phyloP scores from a whole-genome alignment of 2,888 invertebrate genomes.

The Hecatera dysodea region DNA sequence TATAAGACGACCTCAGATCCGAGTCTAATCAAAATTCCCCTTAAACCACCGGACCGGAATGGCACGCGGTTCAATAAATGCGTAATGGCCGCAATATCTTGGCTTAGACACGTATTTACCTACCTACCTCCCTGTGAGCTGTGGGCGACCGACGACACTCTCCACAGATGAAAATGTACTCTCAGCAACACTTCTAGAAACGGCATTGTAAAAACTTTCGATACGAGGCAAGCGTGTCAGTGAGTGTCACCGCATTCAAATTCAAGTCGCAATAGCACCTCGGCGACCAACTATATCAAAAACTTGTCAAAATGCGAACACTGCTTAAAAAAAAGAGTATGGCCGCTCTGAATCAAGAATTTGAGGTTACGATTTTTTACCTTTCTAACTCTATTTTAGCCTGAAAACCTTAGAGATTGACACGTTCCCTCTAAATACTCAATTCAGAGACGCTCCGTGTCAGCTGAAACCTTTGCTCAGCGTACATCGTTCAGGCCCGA shows the following conservation, averaged over 20 bases:
- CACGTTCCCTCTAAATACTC: neutral
- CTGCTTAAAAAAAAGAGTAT: too few species aligned
- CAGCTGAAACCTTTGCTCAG: neutral
- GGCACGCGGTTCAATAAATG: constrained; percentile 3
- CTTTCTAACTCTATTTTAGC: too few species aligned
- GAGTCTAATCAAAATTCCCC: neutral
- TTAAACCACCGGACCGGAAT: neutral
- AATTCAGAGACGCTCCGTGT: neutral
- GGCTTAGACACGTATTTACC: neutral
- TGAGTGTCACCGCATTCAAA: neutral
- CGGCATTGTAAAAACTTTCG: neutral
- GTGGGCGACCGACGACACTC: constrained; percentile 1
- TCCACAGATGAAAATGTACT: neutral
- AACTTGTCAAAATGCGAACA: too few species aligned
- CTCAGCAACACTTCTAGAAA: neutral
- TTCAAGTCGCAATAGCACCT: too few species aligned
- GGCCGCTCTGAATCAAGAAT: too few species aligned
- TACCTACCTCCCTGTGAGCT: neutral
- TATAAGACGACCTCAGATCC: neutral
- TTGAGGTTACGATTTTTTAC: too few species aligned
- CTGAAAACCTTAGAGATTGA: too few species aligned
- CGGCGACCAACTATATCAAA: too few species aligned
- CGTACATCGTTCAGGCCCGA: neutral
- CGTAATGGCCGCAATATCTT: constrained; percentile 27
- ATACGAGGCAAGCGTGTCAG: neutral